Evolutionary conservation across 1,140 invertebrate genomes (phyloP).

Genomic region (Zaprionus kolodkinae): DNA sequence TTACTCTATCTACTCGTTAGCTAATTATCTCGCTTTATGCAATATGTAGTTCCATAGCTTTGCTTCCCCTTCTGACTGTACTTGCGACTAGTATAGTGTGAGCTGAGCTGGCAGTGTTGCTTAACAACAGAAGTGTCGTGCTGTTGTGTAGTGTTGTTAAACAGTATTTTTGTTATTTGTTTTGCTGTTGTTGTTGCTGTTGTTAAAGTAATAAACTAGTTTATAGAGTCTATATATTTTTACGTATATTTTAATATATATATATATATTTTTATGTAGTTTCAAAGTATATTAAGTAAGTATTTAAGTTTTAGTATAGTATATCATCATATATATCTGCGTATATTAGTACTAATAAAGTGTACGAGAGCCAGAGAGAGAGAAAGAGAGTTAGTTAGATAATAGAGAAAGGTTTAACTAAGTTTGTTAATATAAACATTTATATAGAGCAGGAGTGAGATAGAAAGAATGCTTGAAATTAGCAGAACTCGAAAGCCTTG

Average conservation of each 20-base stretch:
- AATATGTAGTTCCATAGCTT: not conserved
- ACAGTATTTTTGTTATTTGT: slow-evolving; percentile 20
- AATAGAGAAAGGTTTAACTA: slow-evolving; percentile 22
- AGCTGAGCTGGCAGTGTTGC: slow-evolving; percentile 14
- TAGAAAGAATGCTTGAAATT: not conserved
- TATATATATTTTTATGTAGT: slow-evolving; percentile 37
- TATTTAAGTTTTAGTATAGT: slow-evolving; percentile 60
- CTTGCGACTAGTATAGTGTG: not conserved
- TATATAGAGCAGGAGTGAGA: slow-evolving; percentile 12
- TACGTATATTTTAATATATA: not conserved
- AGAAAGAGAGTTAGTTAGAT: no score
- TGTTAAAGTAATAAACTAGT: slow-evolving; percentile 48
- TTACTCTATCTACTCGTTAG: not conserved
- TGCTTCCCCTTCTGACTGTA: not conserved
- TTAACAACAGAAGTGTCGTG: slow-evolving; percentile 11
- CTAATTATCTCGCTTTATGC: not conserved
- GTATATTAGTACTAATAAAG: slow-evolving; percentile 54
- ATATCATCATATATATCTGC: slow-evolving; percentile 55
- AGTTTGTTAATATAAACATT: slow-evolving; percentile 24
- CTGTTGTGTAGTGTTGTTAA: slow-evolving; percentile 20
- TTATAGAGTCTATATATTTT: slow-evolving; percentile 43
- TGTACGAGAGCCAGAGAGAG: slow-evolving; percentile 32
- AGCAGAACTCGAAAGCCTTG: not conserved
- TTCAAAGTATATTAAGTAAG: slow-evolving; percentile 54
- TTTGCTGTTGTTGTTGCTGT: slow-evolving; percentile 47